Evolutionary conservation across 1,140 invertebrate species (phyloP).

Genomic region (Calycopis cecrops): DNA sequence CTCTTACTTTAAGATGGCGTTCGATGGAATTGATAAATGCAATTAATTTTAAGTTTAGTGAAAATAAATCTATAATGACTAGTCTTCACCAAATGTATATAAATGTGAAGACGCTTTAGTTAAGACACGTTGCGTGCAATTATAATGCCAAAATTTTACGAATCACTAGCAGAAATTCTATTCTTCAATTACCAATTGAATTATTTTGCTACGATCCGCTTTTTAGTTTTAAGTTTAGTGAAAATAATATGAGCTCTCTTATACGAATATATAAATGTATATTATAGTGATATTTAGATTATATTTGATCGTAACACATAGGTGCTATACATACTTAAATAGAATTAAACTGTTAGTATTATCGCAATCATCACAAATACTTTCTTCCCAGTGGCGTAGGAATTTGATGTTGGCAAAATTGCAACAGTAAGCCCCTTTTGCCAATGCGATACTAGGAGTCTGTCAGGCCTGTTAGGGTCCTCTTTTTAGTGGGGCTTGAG

Average conservation of each 20-base stretch:
- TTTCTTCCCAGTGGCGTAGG: no score
- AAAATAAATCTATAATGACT: slow-evolving; percentile 20
- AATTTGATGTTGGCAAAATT: no score
- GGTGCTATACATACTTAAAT: slow-evolving; percentile 70
- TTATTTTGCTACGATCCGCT: slow-evolving; percentile 26
- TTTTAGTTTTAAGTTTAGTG: slow-evolving; percentile 19
- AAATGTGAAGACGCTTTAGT: slow-evolving; percentile 31
- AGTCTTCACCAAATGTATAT: slow-evolving; percentile 41
- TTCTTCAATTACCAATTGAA: slow-evolving; percentile 3
- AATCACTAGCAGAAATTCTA: slow-evolving; percentile 15
- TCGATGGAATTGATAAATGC: slow-evolving; percentile 13
- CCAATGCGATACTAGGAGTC: no score
- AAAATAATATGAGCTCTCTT: slow-evolving; percentile 24
- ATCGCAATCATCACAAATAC: slow-evolving; percentile 26
- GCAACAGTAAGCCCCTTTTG: no score
- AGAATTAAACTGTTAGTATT: slow-evolving; percentile 22
- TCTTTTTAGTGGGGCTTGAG: no score
- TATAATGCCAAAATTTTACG: slow-evolving; percentile 36
- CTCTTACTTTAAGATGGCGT: neutral
- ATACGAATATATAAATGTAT: slow-evolving; percentile 5
- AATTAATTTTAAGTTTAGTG: slow-evolving; percentile 12
- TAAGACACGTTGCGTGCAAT: slow-evolving; percentile 32
- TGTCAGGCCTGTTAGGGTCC: no score
- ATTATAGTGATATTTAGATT: slow-evolving; percentile 9
- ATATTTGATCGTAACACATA: slow-evolving; percentile 33